These are phyloP conservation scores for Perizoma affinitatum DNA, from an alignment of 2,888 invertebrate species.

Conservation along the genomic window DNA sequence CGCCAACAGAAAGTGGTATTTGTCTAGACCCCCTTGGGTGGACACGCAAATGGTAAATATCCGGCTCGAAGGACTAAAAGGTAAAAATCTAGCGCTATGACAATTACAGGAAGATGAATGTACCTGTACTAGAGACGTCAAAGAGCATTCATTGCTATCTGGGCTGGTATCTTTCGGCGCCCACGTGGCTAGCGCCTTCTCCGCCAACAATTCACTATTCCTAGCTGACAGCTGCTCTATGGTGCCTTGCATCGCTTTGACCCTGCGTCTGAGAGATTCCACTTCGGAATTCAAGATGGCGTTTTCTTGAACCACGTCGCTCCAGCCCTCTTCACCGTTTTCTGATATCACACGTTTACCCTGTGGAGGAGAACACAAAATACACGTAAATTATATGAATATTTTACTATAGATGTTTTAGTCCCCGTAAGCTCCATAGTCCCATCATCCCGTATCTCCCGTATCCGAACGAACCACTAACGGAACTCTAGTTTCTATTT, in stretches of 20 bases:
- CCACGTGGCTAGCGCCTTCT: slow-evolving; percentile 89
- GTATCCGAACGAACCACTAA: no score
- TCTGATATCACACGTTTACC: slow-evolving; percentile 94
- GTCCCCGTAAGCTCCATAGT: no score
- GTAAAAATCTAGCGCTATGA: neutral
- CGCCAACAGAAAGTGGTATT: no score
- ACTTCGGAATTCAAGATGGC: slow-evolving; percentile 95
- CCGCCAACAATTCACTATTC: slow-evolving; percentile 92
- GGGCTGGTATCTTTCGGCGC: slow-evolving; percentile 71
- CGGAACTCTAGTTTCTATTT: no score
- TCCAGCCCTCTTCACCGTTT: slow-evolving; percentile 94
- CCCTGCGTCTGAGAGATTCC: slow-evolving; percentile 92
- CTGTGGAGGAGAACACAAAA: slow-evolving; percentile 60
- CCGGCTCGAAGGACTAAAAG: neutral
- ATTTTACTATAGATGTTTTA: no score
- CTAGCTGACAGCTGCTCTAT: slow-evolving; percentile 93
- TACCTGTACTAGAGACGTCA: slow-evolving; percentile 83
- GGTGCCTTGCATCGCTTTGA: slow-evolving; percentile 98
- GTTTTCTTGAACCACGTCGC: slow-evolving; percentile 98
- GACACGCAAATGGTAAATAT: neutral
- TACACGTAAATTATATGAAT: no score
- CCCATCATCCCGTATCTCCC: no score
- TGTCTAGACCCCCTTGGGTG: no score
- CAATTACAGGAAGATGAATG: neutral
- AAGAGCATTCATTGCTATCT: slow-evolving; percentile 69